These are phyloP conservation scores for Punctoribates punctum DNA, from an alignment of 2,888 invertebrate species.

Conservation along the genomic window DNA sequence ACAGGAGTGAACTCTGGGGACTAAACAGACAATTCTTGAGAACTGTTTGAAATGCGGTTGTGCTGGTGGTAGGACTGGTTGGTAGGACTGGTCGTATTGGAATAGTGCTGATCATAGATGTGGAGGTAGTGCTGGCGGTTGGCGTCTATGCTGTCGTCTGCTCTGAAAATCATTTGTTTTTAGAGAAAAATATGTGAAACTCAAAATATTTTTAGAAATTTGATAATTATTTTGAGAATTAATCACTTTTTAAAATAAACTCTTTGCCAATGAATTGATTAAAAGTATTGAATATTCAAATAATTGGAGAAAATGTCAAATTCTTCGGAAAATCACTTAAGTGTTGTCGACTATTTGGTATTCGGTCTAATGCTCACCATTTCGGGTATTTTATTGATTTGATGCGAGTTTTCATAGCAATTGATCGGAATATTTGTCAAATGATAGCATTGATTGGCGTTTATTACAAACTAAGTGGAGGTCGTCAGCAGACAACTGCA, in stretches of 20 bases:
- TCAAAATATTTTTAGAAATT: background rate
- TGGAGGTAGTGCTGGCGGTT: too few species aligned
- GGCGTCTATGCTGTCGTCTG: too few species aligned
- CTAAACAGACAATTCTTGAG: too few species aligned
- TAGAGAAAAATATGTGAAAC: too few species aligned
- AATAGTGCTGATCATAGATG: too few species aligned
- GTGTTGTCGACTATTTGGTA: constrained; percentile 36
- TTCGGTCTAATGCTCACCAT: constrained; percentile 41
- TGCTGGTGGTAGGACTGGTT: too few species aligned
- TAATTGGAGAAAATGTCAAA: background rate
- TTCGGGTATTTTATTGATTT: constrained; percentile 23
- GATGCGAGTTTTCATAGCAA: background rate
- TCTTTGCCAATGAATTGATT: background rate
- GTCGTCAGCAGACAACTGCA: constrained; percentile 75
- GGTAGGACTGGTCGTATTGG: too few species aligned
- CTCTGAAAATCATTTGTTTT: too few species aligned
- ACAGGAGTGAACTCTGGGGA: too few species aligned
- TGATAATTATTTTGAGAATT: background rate
- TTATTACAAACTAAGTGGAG: constrained; percentile 79
- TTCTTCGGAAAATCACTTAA: constrained; percentile 2
- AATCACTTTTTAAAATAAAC: background rate
- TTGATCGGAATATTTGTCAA: background rate
- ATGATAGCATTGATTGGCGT: constrained; percentile 63
- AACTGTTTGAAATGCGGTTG: too few species aligned
- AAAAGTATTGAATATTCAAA: background rate